These are phyloP conservation scores for Sebastes glaucus DNA, from an alignment of 2,797 vertebrate species.

Conservation along the genomic window DNA sequence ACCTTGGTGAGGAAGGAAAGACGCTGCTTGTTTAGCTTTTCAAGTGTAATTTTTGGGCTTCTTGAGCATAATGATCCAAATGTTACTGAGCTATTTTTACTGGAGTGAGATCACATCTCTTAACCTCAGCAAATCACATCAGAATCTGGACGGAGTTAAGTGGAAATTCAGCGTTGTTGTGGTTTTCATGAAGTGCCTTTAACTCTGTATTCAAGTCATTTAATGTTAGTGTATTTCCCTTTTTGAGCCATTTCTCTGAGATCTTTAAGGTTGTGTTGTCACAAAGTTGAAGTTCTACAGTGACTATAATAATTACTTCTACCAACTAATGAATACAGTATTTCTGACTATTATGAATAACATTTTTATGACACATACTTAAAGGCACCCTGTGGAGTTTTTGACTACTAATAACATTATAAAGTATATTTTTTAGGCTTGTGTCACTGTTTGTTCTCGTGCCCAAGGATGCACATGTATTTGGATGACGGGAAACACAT, in stretches of 20 bases:
- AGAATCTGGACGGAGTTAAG: not conserved
- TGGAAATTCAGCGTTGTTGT: not conserved
- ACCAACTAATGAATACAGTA: not conserved
- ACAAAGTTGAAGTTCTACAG: not conserved
- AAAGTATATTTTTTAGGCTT: not conserved
- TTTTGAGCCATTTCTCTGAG: not conserved
- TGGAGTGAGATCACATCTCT: not conserved
- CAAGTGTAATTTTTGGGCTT: not conserved
- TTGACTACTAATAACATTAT: not conserved
- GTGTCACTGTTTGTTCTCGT: not conserved
- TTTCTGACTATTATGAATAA: not conserved
- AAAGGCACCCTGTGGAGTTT: slow-evolving; percentile 2
- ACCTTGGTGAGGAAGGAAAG: not conserved
- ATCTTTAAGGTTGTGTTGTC: not conserved
- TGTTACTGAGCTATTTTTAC: not conserved
- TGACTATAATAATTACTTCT: not conserved
- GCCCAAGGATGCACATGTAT: not conserved
- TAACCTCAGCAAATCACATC: not conserved
- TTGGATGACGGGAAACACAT: not conserved
- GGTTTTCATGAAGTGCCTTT: not conserved
- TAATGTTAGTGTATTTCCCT: not conserved
- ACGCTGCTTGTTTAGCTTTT: not conserved
- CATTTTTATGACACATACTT: not conserved
- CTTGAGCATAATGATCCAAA: not conserved
- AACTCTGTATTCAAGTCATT: not conserved